Evolutionary conservation across 2,797 vertebrate genomes (phyloP).

Genomic region (Furcifer pardalis): DNA sequence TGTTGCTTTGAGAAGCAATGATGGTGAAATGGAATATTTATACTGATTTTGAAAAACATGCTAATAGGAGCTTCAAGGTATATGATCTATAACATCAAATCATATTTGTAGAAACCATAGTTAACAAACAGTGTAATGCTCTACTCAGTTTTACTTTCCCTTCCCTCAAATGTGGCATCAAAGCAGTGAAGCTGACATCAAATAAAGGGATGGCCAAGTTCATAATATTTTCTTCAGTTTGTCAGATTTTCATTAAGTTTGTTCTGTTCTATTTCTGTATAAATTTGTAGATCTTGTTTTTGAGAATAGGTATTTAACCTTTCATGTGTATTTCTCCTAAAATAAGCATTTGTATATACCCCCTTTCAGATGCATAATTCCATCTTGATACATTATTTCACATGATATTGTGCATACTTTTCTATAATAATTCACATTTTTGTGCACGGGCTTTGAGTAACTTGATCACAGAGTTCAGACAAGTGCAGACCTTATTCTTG

Average conservation of each 20-base stretch:
- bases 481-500: too few relatives aligned
- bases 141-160: background rate
- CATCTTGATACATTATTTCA: too few relatives aligned
- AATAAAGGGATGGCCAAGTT: background rate
- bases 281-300: background rate
- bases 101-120: background rate
- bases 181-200: background rate
- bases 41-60: background rate
- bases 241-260: background rate
- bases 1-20: background rate
- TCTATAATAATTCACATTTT: too few relatives aligned
- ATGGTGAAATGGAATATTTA: background rate
- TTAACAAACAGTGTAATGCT: background rate
- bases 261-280: background rate
- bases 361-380: too few relatives aligned
- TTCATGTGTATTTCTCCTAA: too few relatives aligned
- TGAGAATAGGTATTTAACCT: too few relatives aligned
- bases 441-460: too few relatives aligned
- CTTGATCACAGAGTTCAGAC: too few relatives aligned
- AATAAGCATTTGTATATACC: too few relatives aligned
- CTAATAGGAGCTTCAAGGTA: background rate
- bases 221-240: background rate
- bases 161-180: background rate
- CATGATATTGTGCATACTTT: too few relatives aligned
- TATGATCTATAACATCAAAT: background rate